Base-by-base conservation (phyloP, 2,888 invertebrate species). In the Perithous albicinctus region DNA sequence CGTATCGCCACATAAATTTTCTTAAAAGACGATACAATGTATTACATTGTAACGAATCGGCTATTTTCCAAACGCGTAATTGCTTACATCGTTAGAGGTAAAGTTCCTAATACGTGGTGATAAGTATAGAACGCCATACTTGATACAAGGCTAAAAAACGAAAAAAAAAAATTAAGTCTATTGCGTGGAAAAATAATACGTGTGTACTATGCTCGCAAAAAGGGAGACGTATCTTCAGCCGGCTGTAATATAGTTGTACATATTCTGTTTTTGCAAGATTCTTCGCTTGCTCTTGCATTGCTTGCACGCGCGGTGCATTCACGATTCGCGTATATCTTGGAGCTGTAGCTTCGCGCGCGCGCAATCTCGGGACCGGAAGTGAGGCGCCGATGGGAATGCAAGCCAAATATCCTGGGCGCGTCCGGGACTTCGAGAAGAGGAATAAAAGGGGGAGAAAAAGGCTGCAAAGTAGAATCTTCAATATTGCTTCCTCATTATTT, bases 301-400 rank as follows among this genome's bases (percentile, higher is more conserved):
- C 43, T 18, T 61, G 38, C 67, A 69, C 67, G 67, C 67, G 51
- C 51, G 23, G 23, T 35, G 35, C 23, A 54, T 51, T 38, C 67
- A 69, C 67, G 51, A 78, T 64, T 56, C 64, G 64, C 64, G 61
- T 63, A 63, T 69, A 61, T 76, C 69, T 69, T 29, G 38, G 48
- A 48, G 48, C 7, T n/a, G n/a, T 54, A 51, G 51, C 51, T 78
- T 38, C n/a, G n/a, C 77, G 77, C 43, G 70, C 43, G 63, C 35
- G 63, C 61, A 63, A 61, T 51, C 20, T 41, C 43, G 70, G 35
- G 66, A 51, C 73, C 78, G 78, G 78, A 78, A 78, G 59, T 63
- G 32, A 48, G 78, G 80, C 80, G 80, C 80, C 70, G 63, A 67
- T 72, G 80, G 61, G 35, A 76, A 80, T 72, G 72, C 80, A 72